A percentile compares a stretch with the other conserved stretches of the same genome.
Evolutionary conservation across 1,140 invertebrate genomes (phyloP).

Genomic region (Eurosta solidaginis): DNA sequence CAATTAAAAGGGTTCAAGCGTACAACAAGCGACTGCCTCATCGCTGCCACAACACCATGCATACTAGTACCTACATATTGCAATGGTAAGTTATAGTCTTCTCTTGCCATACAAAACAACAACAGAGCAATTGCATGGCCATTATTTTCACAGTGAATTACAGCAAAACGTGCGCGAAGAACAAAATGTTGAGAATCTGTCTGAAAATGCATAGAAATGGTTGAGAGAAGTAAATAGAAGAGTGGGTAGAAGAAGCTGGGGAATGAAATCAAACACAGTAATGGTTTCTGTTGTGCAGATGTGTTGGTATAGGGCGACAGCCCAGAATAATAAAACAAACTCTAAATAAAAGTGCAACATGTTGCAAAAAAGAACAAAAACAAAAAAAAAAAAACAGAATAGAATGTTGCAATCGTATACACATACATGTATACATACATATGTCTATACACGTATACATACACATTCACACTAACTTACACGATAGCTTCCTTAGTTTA

Average conservation of each 20-base stretch:
- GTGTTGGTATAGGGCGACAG: background rate
- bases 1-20: conserved; percentile 25
- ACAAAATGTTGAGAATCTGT: background rate
- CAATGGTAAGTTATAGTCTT: background rate
- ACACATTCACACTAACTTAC: background rate
- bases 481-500: conserved; percentile 17
- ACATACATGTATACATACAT: background rate
- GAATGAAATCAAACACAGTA: too few species aligned
- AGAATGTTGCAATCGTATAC: background rate
- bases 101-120: background rate
- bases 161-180: conserved; percentile 8
- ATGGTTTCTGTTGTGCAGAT: too few species aligned
- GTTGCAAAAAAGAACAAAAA: too few species aligned
- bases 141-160: conserved; percentile 26
- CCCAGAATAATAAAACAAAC: background rate
- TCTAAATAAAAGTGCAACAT: conserved; percentile 11
- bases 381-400: background rate
- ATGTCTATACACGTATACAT: background rate
- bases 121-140: conserved; percentile 21
- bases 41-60: background rate
- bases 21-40: background rate
- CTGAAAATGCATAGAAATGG: background rate
- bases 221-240: background rate
- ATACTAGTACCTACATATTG: too few species aligned
- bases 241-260: background rate